Evolutionary conservation across 1,140 invertebrate genomes (phyloP).

Genomic region (Aethina tumida): DNA sequence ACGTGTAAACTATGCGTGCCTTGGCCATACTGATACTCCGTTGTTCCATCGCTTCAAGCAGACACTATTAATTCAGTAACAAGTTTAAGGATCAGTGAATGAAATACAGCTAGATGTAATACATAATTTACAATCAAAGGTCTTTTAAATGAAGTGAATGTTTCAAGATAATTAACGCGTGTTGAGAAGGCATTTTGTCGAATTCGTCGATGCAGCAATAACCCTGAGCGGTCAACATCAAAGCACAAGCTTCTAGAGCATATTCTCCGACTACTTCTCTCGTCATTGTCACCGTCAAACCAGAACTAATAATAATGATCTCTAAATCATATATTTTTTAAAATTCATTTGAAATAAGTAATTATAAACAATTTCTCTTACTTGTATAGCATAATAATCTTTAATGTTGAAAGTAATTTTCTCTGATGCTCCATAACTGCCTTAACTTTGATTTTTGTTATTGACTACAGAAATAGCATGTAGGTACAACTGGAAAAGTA

Average conservation of each 20-base stretch:
- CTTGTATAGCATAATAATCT: constrained; percentile 63
- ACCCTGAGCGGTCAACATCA: constrained; percentile 75
- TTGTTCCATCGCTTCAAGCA: constrained; percentile 94
- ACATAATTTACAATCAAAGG: no score
- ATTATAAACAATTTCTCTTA: constrained; percentile 23
- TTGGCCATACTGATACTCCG: constrained; percentile 85
- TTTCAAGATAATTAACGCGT: constrained; percentile 22
- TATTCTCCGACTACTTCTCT: constrained; percentile 70
- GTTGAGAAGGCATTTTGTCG: constrained; percentile 72
- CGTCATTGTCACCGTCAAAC: constrained; percentile 74
- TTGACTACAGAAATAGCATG: constrained; percentile 65
- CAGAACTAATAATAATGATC: constrained; percentile 74
- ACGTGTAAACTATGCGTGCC: constrained; percentile 66
- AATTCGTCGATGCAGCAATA: constrained; percentile 94
- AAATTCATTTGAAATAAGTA: constrained; percentile 10
- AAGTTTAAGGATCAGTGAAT: no score
- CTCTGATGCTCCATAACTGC: constrained; percentile 31
- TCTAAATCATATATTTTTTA: constrained; percentile 82
- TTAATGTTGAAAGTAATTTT: constrained; percentile 52
- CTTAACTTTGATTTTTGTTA: constrained; percentile 50
- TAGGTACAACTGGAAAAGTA: constrained; percentile 63
- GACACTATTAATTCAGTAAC: constrained; percentile 25
- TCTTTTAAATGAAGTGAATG: no score
- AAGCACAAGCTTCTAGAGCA: constrained; percentile 75
- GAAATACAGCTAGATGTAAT: no score